Base-by-base conservation (phyloP, 2,797 vertebrate species). In the Florisuga fusca region DNA sequence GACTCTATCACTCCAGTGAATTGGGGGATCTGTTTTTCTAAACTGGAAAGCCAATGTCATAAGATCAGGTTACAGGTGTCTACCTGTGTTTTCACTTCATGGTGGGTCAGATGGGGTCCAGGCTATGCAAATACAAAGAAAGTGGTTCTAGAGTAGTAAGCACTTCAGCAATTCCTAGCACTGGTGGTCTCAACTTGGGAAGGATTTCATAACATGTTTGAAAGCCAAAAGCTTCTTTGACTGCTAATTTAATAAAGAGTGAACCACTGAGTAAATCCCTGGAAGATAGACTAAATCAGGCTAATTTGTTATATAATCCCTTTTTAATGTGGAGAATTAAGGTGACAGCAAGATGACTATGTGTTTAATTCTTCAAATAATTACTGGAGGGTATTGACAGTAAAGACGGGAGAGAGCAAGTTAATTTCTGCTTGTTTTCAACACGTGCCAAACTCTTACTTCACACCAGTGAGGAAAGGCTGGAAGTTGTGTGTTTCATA, bases 61-160 rank as follows among this genome's bases (percentile, higher is more conserved):
- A 77, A 95, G 74, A 92, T 96, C 72, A 86, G 73, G 63, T 95
- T 95, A 84, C 89, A 73, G 86, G 77, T 80, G 90, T 80, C 68
- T 93, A 57, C 71, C 50, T 0, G 0, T 77, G 74, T 94, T 95
- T 92, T 92, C 91, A 66, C 51, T 81, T 62, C 4, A 6, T 59
- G 53, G 43, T 69, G 63, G 81, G 84, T 95, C 93, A 96, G 63
- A 29, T 87, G 84, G 61, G 96, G 95, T 96, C 97, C 94, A 96
- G 36, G 66, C 92, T 81, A 91, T 93, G 85, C 66, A 86, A 95
- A 97, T 93, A 94, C 68, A 83, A 84, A 50, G 51, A 59, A 96
- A 69, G 91, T 94, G 75, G 87, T 89, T 97, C 87, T 87, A 91
- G 89, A 95, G 59, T 53, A 85, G 50, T 85, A 73, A 95, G 61